Evolutionary conservation across 2,888 invertebrate species (phyloP), one percentile per base, ranked within the genome.

Genomic region (Drepana falcataria): DNA sequence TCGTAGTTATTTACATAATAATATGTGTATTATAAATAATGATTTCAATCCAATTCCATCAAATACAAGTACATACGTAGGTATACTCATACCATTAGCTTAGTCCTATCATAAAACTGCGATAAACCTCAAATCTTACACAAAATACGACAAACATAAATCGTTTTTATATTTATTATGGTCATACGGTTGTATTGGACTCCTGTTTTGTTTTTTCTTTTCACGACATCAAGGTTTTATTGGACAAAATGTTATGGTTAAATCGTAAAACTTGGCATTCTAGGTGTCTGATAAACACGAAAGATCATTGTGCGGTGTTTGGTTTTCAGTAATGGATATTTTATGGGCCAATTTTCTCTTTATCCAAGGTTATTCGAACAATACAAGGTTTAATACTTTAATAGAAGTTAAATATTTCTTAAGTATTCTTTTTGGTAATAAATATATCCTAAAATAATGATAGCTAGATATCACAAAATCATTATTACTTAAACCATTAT

Each of bases 181-280:
- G 66, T 65, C 61, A 63, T 72, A 71, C 63, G 67, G 69, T 72
- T 75, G 73, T 69, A 75, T 71, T 58, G 57, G 71, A 78, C 75
- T 79, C 67, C 76, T 74, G 73, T 76, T 73, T 79, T 81, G 74
- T 83, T 78, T 74, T 74, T 67, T 63, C 66, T 68, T 60, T 69
- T 61, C 53, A 71, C 71, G 77, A 77, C 72, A 77, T 68, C 63
- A 71, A 72, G 62, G 65, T 80, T 81, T 81, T 85, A 85, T 85
- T 78, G 77, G 73, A 78, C 74, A n/a, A 79, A 66, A 79, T 83
- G 77, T 82, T 81, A 84, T 75, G 69, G 71, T 69, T 66, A 9
- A 44, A 68, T 77, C 79, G 72, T 86, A 80, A 85, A 87, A 81
- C 67, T 68, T 73, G 73, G 74, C 72, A 78, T 80, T 71, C 72